Base-by-base conservation (phyloP, 2,113 vertebrate species). In the Odontophorus gujanensis region DNA sequence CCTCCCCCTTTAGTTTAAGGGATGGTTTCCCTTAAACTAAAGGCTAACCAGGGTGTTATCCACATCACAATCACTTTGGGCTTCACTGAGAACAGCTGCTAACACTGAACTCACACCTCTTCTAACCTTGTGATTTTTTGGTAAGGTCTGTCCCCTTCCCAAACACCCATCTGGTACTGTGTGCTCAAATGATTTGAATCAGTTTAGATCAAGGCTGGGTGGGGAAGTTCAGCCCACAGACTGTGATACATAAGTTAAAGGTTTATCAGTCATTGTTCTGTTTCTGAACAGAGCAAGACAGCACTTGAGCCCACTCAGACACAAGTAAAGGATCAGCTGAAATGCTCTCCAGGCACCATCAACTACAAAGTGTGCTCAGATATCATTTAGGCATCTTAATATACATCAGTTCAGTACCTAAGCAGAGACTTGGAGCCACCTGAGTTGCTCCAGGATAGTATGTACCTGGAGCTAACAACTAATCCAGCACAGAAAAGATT, bases 51-150 rank as follows among this genome's bases (percentile, higher is more conserved):
- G 58, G 19, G 30, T 25, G 8, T 2, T 45, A 68, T 36, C 36
- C 26, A 11, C n/a, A 74, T 55, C 76, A 34, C 50, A 20, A 4
- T 13, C 22, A 4, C 53, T 47, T 36, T 51, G 40, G 57, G 40
- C 12, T 25, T 25, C 21, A 12, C 7, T 67, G 30, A 62, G 34
- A 72, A 38, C 66, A 36, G 8, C 53, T 38, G 28, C 40, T 47
- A 50, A 59, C 38, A 9, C n/a, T 24, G 9, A 79, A 55, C 30
- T 57, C 1, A 0, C 8, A n/a, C 8, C 22, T 20, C 36, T 9
- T 45, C 83, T 19, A 83, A 81, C 24, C 21, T 7, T 28, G 14
- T 3, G 1, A 6, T 16, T 51, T 19, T 43, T 58, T 50, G 9
- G 8, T 43, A 65, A 47, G 14, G 11, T 43, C 36, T 85, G 18